Evolutionary conservation across 2,113 vertebrate genomes (phyloP), one percentile per base, ranked within the genome.

Genomic region (Macaca mulatta): DNA sequence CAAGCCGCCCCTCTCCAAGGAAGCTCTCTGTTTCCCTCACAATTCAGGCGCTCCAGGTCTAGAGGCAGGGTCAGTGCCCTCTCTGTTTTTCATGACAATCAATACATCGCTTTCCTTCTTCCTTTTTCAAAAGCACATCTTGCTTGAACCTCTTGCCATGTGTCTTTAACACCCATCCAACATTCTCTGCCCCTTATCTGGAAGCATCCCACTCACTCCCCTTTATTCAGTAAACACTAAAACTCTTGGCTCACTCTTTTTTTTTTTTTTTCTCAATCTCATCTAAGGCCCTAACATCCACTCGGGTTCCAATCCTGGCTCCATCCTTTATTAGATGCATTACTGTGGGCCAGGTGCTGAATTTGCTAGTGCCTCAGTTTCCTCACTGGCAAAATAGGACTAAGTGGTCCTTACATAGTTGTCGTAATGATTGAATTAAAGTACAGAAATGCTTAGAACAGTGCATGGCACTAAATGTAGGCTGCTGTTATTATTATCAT

Each of bases 341-440:
- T 8, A 57, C 30, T 61, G n/a, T 35, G 32, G 38, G 25, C 40
- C 16, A n/a, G 45, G 32, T 2, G 1, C 61, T 70, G 74, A 30
- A 43, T 83, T 61, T 92, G 48, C 35, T 50, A 25, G 8, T 59
- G 43, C 45, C 52, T 96, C 81, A 17, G 38, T 80, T 87, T 93
- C 72, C 89, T 74, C 23, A 17, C 35, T 70, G 61, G 43, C 52
- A 83, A 94, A 92, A 90, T 2, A 82, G 55, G 11, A 35, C 45
- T 61, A 7, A 57, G 13, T 40, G 50, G 48, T 23, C 81, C 43
- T 74, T 55, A 23, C 27, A 17, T 0, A 18, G 35, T 32, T 27
- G 35, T 17, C 43, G 22, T 25, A 6, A 17, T 12, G 43, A 38
- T 43, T 27, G 12, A 16, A 23, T 23, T 18, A 22, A 30, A 85